These are phyloP conservation scores for Anoplophora glabripennis DNA, from an alignment of 1,140 invertebrate genomes.

Conservation along the genomic window DNA sequence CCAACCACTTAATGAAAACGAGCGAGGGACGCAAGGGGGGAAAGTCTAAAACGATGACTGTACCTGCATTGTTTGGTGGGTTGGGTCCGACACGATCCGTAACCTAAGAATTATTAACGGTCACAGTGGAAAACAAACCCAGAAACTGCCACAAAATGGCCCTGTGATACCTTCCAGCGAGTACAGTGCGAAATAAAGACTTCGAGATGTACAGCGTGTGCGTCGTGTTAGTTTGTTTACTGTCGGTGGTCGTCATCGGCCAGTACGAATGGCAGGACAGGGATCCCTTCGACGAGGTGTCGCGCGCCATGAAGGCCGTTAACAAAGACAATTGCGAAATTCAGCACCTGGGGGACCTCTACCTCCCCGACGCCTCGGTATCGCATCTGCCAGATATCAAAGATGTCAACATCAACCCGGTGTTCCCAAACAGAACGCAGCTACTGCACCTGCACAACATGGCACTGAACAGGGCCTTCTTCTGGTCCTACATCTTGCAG, in stretches of 20 bases:
- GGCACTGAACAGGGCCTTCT: constrained; percentile 90
- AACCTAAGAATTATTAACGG: constrained; percentile 13
- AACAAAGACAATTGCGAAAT: constrained; percentile 84
- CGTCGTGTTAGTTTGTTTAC: constrained; percentile 24
- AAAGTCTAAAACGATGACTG: constrained; percentile 8
- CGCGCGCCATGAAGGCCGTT: constrained; percentile 76
- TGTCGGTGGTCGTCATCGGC: constrained; percentile 62
- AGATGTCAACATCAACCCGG: constrained; percentile 90
- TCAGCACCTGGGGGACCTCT: constrained; percentile 79
- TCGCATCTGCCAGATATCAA: constrained; percentile 93
- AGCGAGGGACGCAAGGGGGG: constrained; percentile 7
- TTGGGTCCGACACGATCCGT: constrained; percentile 17
- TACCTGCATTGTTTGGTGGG: constrained; percentile 14
- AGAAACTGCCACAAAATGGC: constrained; percentile 32
- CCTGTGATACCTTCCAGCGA: constrained; percentile 38
- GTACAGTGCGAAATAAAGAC: not conserved
- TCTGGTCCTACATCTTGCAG: constrained; percentile 94
- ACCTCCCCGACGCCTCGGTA: constrained; percentile 76
- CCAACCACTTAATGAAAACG: not conserved
- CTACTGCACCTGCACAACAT: constrained; percentile 93
- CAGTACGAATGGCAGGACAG: constrained; percentile 87
- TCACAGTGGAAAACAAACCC: constrained; percentile 17
- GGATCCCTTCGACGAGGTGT: constrained; percentile 87
- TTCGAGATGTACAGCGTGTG: constrained; percentile 8
- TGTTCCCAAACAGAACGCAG: constrained; percentile 92